Base-by-base conservation (phyloP, 2,113 vertebrate species). In the Oreocharis arfaki region DNA sequence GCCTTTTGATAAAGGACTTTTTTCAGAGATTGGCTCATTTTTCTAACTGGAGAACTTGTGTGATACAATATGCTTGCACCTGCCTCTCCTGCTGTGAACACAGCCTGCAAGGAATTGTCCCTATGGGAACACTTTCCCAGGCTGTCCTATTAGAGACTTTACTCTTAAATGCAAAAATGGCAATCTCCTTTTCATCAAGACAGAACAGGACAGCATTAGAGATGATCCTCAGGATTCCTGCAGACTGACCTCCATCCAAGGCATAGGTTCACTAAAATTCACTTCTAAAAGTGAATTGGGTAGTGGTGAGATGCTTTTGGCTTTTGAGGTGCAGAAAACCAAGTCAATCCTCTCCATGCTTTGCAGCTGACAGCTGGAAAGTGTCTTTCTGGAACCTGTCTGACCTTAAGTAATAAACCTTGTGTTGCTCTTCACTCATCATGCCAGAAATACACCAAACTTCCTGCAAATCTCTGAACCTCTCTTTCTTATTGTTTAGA, bases 341-440 rank as follows among this genome's bases (percentile, higher is more conserved):
- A 60, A 71, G 55, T 9, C 46, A 49, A 9, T 49, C 23, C 41
- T 30, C 15, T 28, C 28, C n/a, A 49, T 41, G 41, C 7, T 28
- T 69, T 3, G 1, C 74, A 73, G 23, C 26, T 44, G 32, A 76
- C 2, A 19, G 37, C 49, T 91, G 53, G 37, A 75, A 67, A 17
- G 41, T 1, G 6, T 78, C 44, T 90, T 87, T 95, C 55, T 84
- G 53, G 50, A 95, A 75, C 14, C 39, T 5, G 19, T 57, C 28
- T 71, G 32, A 79, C 80, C 75, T 94, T 74, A 79, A 85, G 86
- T 69, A 86, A 87, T 53, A 96, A 89, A 90, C 44, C 22, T 44
- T 33, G 46, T 27, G 30, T 52, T 90, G 53, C 50, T 68, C 52
- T 61, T 69, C 30, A 41, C 21, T 33, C 61, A 65, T 55, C 23